Evolutionary conservation across 2,888 invertebrate species (phyloP).

Genomic region (Rhabditoides inermis): DNA sequence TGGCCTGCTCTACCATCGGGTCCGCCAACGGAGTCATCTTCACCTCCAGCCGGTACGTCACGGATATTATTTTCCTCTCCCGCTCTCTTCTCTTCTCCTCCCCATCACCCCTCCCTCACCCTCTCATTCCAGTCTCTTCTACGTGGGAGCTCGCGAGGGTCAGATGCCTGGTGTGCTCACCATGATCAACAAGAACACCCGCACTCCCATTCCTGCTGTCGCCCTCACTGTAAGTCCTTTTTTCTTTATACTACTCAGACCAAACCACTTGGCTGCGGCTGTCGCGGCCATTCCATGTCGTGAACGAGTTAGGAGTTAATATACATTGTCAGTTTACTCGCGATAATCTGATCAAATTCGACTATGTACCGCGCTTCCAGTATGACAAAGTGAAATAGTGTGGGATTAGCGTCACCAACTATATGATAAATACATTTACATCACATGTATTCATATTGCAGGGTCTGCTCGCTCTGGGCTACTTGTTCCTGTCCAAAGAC

Average conservation of each 20-base stretch:
- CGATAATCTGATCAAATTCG: too few species aligned
- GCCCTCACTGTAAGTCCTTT: constrained; percentile 53
- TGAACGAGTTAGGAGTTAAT: too few species aligned
- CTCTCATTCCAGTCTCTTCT: constrained; percentile 54
- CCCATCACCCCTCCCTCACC: background rate
- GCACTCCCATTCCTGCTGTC: constrained; percentile 56
- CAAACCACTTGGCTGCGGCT: background rate
- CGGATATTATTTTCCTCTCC: background rate
- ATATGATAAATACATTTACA: too few species aligned
- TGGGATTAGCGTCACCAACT: too few species aligned
- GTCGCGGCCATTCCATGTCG: constrained; percentile 21
- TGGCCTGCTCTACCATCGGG: constrained; percentile 88
- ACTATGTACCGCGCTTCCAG: too few species aligned
- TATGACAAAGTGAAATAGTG: too few species aligned
- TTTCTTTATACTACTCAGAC: background rate
- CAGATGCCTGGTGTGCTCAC: constrained; percentile 56
- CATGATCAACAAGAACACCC: constrained; percentile 54
- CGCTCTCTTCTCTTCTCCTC: background rate
- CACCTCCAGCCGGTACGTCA: constrained; percentile 68
- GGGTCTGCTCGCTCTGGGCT: constrained; percentile 81
- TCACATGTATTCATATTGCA: constrained; percentile 52
- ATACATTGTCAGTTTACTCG: too few species aligned
- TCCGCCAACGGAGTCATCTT: constrained; percentile 90
- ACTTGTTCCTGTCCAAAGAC: constrained; percentile 77
- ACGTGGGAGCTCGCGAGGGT: constrained; percentile 57